Evolutionary conservation across 2,888 invertebrate species (phyloP).

Genomic region (Agonopterix heracliana): DNA sequence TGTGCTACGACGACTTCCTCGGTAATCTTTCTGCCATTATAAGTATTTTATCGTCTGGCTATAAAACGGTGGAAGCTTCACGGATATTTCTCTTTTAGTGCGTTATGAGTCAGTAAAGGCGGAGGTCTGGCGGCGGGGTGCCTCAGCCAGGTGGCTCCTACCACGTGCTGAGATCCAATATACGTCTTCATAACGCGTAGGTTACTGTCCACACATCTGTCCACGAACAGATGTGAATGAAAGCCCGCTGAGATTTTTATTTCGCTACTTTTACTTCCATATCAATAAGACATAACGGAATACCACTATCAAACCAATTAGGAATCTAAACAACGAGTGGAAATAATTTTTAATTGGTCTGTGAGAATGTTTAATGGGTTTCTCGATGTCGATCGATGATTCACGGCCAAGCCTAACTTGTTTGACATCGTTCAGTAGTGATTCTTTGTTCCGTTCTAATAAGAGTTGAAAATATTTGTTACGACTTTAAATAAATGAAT

Average conservation of each 20-base stretch:
- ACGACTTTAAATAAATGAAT: conserved; percentile 54
- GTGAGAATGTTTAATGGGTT: conserved; percentile 32
- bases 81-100: conserved; percentile 30
- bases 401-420: conserved; percentile 34
- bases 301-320: conserved; percentile 39
- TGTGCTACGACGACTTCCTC: background rate
- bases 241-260: conserved; percentile 54
- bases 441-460: conserved; percentile 36
- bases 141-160: conserved; percentile 43
- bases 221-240: conserved; percentile 40
- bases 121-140: conserved; percentile 40
- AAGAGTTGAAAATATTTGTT: conserved; percentile 33
- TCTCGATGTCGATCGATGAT: conserved; percentile 31
- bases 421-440: conserved; percentile 40
- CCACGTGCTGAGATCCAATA: conserved; percentile 45
- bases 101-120: conserved; percentile 21
- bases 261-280: conserved; percentile 45
- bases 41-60: conserved; percentile 21
- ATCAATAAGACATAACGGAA: conserved; percentile 41
- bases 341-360: conserved; percentile 51
- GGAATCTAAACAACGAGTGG: conserved; percentile 41
- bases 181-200: conserved; percentile 37
- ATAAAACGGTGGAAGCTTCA: conserved; percentile 29
- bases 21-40: background rate
- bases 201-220: conserved; percentile 43